A percentile compares a stretch with the other conserved stretches of the same genome.
These are phyloP conservation scores for Phasia obesa DNA, from an alignment of 2,888 invertebrate species.

Conservation along the genomic window DNA sequence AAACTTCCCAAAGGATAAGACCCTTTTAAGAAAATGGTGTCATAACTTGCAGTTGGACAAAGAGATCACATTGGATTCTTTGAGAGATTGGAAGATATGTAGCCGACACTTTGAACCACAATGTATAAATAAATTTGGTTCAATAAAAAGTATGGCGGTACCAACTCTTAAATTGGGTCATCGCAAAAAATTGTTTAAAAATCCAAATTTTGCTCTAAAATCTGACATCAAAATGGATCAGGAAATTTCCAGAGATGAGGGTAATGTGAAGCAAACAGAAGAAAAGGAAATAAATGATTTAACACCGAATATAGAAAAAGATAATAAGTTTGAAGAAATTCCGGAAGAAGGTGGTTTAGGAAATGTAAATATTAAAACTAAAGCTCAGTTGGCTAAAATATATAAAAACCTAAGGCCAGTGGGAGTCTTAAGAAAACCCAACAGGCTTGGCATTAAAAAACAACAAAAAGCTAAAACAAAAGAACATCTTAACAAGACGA, in stretches of 20 bases:
- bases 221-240: not conserved
- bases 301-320: not conserved
- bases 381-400: not conserved
- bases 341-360: not conserved
- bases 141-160: constrained; percentile 74
- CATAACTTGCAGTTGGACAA: constrained; percentile 74
- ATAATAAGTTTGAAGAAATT: too few relatives aligned
- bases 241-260: constrained; percentile 3
- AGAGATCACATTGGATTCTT: constrained; percentile 45
- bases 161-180: constrained; percentile 77
- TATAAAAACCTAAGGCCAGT: not conserved
- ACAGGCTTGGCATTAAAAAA: not conserved
- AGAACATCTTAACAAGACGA: not conserved
- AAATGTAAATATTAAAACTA: not conserved
- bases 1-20: constrained; percentile 59
- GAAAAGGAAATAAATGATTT: not conserved
- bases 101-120: constrained; percentile 74
- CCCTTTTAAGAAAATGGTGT: constrained; percentile 74
- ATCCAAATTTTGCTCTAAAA: constrained; percentile 63
- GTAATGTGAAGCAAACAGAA: not conserved
- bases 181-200: constrained; percentile 73
- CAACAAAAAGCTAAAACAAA: constrained; percentile 4
- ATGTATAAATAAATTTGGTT: constrained; percentile 63
- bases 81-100: constrained; percentile 73
- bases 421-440: not conserved